phyloP scores from a whole-genome alignment of 1,140 invertebrate species.

The Cepaea nemoralis region DNA sequence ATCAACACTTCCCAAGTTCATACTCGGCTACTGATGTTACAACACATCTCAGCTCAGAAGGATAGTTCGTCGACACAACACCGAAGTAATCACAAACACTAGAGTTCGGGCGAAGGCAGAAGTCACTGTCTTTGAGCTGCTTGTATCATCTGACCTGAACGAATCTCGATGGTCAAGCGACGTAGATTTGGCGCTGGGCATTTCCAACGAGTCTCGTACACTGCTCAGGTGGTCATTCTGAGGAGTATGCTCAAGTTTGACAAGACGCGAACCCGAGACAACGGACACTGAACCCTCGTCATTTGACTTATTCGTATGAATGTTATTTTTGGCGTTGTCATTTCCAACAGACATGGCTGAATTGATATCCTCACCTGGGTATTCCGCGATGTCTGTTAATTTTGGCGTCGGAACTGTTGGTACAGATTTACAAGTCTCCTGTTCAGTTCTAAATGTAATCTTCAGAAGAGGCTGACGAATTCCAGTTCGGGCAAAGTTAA shows the following conservation, averaged over 20 bases:
- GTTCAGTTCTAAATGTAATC: conserved; percentile 39
- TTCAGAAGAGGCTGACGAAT: conserved; percentile 42
- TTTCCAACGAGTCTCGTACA: not conserved
- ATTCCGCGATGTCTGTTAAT: not conserved
- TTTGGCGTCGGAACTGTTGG: not conserved
- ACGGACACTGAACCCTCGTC: not conserved
- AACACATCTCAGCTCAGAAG: too few species aligned
- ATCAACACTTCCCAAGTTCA: too few species aligned
- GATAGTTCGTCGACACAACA: not conserved
- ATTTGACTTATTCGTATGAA: not conserved
- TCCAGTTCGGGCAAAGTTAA: conserved; percentile 46
- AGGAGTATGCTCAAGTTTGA: not conserved
- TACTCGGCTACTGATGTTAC: too few species aligned
- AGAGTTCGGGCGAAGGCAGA: not conserved
- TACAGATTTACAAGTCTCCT: conserved; percentile 45
- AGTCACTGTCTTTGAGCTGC: not conserved
- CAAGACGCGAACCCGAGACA: not conserved
- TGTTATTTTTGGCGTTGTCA: not conserved
- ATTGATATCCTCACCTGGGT: not conserved
- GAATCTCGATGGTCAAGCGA: not conserved
- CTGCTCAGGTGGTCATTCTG: not conserved
- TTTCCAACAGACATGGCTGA: not conserved
- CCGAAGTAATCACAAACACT: not conserved
- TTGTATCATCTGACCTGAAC: not conserved
- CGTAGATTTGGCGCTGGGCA: not conserved